phyloP scores from a whole-genome alignment of 2,113 vertebrate genomes.

The Fregetta grallaria region DNA sequence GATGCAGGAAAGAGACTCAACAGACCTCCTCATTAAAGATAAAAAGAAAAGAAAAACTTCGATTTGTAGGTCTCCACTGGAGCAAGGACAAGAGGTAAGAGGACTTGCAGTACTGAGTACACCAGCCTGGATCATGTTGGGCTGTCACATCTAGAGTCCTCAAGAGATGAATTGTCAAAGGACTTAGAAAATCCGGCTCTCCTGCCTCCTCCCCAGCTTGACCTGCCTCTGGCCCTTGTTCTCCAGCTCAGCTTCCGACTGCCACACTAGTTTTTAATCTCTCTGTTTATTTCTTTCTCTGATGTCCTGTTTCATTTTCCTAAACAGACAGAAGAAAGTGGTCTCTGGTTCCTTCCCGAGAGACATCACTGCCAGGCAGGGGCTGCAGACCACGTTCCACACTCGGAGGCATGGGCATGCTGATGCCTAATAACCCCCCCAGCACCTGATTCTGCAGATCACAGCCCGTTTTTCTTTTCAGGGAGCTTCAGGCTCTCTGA shows the following conservation, averaged over 20 bases:
- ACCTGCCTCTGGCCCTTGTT: neutral
- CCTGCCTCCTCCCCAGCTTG: neutral
- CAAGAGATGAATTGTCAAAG: neutral
- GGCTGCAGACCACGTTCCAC: neutral
- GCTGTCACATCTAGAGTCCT: neutral
- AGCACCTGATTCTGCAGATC: neutral
- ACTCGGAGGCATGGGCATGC: no score
- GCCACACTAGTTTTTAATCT: neutral
- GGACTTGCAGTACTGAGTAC: neutral
- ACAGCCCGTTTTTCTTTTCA: neutral
- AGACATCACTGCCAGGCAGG: neutral
- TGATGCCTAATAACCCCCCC: neutral
- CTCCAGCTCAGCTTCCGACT: neutral
- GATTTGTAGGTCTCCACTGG: neutral
- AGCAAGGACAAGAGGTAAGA: neutral
- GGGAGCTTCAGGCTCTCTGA: neutral
- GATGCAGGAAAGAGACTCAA: constrained; percentile 5
- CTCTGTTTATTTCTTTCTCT: neutral
- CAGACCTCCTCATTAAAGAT: neutral
- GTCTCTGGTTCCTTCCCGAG: neutral
- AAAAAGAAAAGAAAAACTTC: neutral
- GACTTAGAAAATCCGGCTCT: neutral
- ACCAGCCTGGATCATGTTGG: neutral
- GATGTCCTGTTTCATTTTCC: neutral
- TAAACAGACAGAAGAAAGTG: neutral